Percentiles rank a stretch among this genome's conserved stretches.
These are phyloP conservation scores for Erebia epiphron DNA, from an alignment of 2,888 invertebrate species.

Conservation along the genomic window DNA sequence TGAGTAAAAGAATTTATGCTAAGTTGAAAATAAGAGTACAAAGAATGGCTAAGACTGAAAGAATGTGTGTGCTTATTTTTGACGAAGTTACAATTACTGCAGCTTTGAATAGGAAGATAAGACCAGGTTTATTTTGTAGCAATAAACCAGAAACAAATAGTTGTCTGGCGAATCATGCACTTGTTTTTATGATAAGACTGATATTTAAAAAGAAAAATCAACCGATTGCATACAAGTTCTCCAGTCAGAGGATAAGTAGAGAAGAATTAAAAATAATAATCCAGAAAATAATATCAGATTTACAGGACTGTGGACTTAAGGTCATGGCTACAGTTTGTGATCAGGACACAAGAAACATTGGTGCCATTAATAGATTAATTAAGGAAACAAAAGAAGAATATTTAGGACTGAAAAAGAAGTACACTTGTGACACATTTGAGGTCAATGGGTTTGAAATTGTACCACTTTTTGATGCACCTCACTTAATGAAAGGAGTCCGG, in stretches of 20 bases:
- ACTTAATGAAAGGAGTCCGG: neutral
- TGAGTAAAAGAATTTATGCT: neutral
- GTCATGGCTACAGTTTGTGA: slow-evolving; percentile 1
- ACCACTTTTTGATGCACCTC: neutral
- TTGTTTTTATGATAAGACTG: slow-evolving; percentile 6
- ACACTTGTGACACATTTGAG: neutral
- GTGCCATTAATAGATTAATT: neutral
- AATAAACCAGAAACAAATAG: neutral
- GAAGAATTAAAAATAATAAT: neutral
- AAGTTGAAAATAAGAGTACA: neutral
- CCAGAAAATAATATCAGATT: neutral
- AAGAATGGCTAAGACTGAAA: slow-evolving; percentile 1
- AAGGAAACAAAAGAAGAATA: neutral
- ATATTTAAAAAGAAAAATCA: slow-evolving; percentile 1
- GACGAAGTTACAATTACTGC: slow-evolving; percentile 2
- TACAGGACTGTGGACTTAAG: neutral
- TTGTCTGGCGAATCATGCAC: neutral
- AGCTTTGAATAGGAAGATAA: neutral
- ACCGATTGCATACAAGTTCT: slow-evolving; percentile 3
- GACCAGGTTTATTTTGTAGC: neutral
- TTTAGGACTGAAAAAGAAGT: neutral
- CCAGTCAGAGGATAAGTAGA: neutral
- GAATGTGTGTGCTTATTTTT: slow-evolving; percentile 2
- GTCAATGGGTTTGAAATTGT: neutral
- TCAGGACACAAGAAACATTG: neutral